Percentiles rank a stretch among this genome's conserved stretches.
phyloP scores from a whole-genome alignment of 2,888 invertebrate genomes.

The Orthosia cruda region DNA sequence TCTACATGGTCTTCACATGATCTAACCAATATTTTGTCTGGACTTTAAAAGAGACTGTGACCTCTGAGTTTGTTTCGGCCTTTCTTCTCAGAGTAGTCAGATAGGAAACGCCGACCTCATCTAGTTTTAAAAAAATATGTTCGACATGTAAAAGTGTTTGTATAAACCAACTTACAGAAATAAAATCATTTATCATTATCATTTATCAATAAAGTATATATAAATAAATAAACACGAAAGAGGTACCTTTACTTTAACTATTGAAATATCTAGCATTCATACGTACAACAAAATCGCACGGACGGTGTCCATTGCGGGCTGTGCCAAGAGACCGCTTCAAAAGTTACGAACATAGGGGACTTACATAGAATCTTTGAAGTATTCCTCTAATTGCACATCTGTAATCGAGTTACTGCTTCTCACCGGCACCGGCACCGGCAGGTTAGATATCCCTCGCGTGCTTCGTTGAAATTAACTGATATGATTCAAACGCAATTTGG shows the following conservation, averaged over 20 bases:
- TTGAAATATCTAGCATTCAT: conserved; percentile 22
- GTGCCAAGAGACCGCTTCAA: conserved; percentile 39
- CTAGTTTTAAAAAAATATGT: no score
- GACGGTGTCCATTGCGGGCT: conserved; percentile 22
- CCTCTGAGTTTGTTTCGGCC: no score
- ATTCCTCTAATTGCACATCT: conserved; percentile 35
- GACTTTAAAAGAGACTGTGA: no score
- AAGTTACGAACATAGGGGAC: conserved; percentile 41
- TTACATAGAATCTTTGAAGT: conserved; percentile 47
- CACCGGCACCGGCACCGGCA: conserved; percentile 8
- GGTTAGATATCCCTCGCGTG: conserved; percentile 33
- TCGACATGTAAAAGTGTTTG: no score
- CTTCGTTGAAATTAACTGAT: conserved; percentile 10
- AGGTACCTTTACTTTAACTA: conserved; percentile 1
- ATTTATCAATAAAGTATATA: no score
- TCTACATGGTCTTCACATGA: no score
- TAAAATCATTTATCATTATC: no score
- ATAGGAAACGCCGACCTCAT: no score
- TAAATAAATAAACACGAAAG: background rate
- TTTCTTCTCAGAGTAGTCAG: no score
- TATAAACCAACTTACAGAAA: no score
- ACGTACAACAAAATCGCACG: conserved; percentile 1
- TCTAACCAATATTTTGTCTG: no score
- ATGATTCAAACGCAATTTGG: conserved; percentile 10
- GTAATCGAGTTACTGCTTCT: conserved; percentile 29